Percentiles rank a stretch among this genome's conserved stretches.
Conservation (phyloP, 2,113 vertebrate genomes). For the Parotia lawesii region DNA sequence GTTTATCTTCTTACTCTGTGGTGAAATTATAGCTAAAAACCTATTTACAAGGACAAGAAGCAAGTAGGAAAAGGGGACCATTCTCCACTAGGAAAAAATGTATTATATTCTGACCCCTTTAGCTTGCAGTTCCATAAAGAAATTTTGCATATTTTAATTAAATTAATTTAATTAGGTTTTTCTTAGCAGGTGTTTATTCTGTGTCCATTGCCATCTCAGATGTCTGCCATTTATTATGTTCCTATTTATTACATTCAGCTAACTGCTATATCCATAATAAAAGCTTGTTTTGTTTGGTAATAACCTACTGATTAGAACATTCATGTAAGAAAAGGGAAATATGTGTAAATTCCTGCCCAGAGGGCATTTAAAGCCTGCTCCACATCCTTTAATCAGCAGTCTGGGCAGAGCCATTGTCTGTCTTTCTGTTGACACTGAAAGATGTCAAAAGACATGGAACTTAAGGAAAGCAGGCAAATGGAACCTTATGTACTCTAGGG, state of each 20-base stretch:
- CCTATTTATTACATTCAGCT: not conserved
- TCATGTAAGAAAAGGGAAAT: not conserved
- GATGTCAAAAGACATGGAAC: not conserved
- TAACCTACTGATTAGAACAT: not conserved
- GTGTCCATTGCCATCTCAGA: not conserved
- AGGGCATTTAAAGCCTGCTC: not conserved
- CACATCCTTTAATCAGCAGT: not conserved
- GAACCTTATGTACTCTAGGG: not conserved
- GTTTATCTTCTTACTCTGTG: not conserved
- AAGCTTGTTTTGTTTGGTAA: not conserved
- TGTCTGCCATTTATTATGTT: not conserved
- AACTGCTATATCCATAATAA: not conserved
- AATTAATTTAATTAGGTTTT: not conserved
- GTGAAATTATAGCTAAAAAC: not conserved
- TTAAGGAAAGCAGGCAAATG: not conserved
- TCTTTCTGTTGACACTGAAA: not conserved
- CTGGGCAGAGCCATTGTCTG: not conserved
- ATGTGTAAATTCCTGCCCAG: not conserved
- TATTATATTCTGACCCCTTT: not conserved
- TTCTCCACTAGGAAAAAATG: not conserved
- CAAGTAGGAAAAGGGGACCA: not conserved
- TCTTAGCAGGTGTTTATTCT: not conserved
- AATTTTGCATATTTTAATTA: not conserved
- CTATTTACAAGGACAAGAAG: not conserved
- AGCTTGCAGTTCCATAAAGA: not conserved